Evolutionary conservation across 2,113 vertebrate species (phyloP).

Genomic region (Coptodon rendalli): DNA sequence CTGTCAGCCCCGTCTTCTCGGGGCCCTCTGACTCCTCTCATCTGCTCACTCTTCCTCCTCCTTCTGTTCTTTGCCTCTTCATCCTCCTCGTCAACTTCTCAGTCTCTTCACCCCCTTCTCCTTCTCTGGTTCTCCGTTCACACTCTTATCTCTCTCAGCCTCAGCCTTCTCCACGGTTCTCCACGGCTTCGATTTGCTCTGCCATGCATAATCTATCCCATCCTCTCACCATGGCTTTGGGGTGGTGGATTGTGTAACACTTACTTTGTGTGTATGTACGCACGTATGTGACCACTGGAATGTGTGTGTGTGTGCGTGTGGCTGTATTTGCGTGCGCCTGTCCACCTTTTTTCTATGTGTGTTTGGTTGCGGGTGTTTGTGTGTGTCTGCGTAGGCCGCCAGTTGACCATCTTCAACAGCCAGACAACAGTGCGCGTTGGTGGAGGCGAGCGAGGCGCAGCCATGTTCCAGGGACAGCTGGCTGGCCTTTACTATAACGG

Average conservation of each 20-base stretch:
- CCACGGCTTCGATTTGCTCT: slow-evolving; percentile 56
- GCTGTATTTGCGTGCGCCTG: slow-evolving; percentile 20
- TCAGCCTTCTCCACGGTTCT: slow-evolving; percentile 39
- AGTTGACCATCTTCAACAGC: slow-evolving; percentile 99
- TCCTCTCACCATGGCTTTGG: slow-evolving; percentile 58
- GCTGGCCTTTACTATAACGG: slow-evolving; percentile 99
- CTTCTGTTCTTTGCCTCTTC: slow-evolving; percentile 55
- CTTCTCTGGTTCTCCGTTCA: not conserved
- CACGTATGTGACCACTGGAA: slow-evolving; percentile 47
- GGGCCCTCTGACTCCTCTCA: slow-evolving; percentile 57
- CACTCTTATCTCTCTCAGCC: slow-evolving; percentile 21
- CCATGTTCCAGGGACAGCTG: slow-evolving; percentile 97
- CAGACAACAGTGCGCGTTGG: slow-evolving; percentile 98
- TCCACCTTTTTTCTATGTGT: not conserved
- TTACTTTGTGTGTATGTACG: slow-evolving; percentile 48
- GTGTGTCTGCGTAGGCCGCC: slow-evolving; percentile 84
- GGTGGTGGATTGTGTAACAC: slow-evolving; percentile 58
- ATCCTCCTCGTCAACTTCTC: slow-evolving; percentile 4
- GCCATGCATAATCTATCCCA: slow-evolving; percentile 62
- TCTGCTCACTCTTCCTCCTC: slow-evolving; percentile 71
- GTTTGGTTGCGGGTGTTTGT: not conserved
- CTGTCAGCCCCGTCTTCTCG: slow-evolving; percentile 72
- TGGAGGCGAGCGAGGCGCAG: slow-evolving; percentile 81
- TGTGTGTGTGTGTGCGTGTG: slow-evolving; percentile 46
- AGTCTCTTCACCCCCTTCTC: not conserved